phyloP scores from a whole-genome alignment of 64 coral and sea anemone genomes.

The Orbicella faveolata region DNA sequence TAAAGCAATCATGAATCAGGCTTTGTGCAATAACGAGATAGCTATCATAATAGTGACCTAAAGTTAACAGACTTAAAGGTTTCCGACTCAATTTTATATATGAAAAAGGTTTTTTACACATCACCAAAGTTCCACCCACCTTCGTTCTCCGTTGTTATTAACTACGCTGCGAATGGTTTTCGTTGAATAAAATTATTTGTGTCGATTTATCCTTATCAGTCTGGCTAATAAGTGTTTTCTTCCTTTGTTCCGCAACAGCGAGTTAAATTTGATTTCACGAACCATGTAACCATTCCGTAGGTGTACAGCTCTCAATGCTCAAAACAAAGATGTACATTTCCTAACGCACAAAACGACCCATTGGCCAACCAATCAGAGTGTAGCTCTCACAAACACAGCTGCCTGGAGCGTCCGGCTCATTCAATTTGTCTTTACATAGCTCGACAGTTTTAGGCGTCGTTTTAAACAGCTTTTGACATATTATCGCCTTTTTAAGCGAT shows the following conservation, averaged over 20 bases:
- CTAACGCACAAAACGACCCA: background rate
- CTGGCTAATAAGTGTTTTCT: background rate
- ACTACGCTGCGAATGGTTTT: background rate
- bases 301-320: background rate
- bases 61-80: no score
- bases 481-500: background rate
- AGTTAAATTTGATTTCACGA: background rate
- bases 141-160: background rate
- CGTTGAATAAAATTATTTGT: background rate
- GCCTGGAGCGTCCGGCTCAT: background rate
- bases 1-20: no score
- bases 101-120: no score
- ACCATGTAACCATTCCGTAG: background rate
- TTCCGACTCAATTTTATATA: no score
- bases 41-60: no score
- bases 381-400: conserved; percentile 25
- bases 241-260: background rate
- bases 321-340: background rate
- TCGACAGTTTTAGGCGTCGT: background rate
- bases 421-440: background rate
- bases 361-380: background rate
- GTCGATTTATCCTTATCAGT: background rate
- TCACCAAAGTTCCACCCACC: background rate
- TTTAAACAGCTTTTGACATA: background rate
- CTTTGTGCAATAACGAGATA: no score